Evolutionary conservation across 1,140 invertebrate genomes (phyloP).

Genomic region (Drosophila erecta): DNA sequence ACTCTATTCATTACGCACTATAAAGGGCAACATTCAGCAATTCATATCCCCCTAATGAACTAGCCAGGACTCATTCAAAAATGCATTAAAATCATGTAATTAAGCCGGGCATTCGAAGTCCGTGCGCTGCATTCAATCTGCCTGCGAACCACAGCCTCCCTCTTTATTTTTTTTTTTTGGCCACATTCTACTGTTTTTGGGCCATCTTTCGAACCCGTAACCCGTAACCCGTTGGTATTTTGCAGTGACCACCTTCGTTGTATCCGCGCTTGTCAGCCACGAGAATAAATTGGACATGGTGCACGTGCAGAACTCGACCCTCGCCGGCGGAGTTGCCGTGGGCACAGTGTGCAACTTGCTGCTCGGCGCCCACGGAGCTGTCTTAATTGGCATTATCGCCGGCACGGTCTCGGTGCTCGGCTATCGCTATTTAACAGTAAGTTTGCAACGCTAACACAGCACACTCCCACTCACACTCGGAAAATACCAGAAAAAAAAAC

Average conservation of each 20-base stretch:
- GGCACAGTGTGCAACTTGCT: slow-evolving; percentile 91
- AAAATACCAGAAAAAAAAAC: slow-evolving; percentile 1
- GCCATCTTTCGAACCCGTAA: slow-evolving; percentile 1
- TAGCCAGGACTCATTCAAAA: slow-evolving; percentile 29
- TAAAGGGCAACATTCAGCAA: not conserved
- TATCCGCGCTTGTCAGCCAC: slow-evolving; percentile 91
- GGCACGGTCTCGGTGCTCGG: slow-evolving; percentile 94
- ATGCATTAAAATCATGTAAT: slow-evolving; percentile 45
- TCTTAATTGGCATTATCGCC: slow-evolving; percentile 92
- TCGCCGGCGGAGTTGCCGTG: slow-evolving; percentile 90
- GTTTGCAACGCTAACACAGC: slow-evolving; percentile 40
- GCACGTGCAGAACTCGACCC: slow-evolving; percentile 94
- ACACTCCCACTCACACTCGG: not conserved
- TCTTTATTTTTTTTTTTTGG: not conserved
- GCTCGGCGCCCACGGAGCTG: slow-evolving; percentile 93
- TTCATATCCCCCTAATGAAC: slow-evolving; percentile 25
- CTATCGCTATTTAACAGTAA: slow-evolving; percentile 94
- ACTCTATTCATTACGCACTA: too few relatives aligned
- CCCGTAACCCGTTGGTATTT: not conserved
- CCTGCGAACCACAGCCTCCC: slow-evolving; percentile 8
- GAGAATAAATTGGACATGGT: slow-evolving; percentile 95
- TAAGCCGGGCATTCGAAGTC: slow-evolving; percentile 30
- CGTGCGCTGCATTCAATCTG: slow-evolving; percentile 21
- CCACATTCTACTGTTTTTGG: slow-evolving; percentile 4
- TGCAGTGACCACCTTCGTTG: slow-evolving; percentile 92